phyloP scores from a whole-genome alignment of 2,888 invertebrate species.

The Cancer borealis region DNA sequence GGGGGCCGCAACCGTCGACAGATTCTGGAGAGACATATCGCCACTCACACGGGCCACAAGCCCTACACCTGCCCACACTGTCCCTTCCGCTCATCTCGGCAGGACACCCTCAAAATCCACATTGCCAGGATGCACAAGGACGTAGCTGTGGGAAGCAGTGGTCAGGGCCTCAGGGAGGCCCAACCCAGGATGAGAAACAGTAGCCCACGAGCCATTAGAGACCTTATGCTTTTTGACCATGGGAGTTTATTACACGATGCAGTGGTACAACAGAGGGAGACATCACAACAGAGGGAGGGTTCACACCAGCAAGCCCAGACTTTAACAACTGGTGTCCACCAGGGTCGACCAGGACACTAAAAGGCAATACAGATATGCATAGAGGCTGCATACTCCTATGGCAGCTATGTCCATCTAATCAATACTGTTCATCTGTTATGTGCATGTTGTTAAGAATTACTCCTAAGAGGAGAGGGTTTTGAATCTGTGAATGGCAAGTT shows the following conservation, averaged over 20 bases:
- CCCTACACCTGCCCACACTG: conserved; percentile 74
- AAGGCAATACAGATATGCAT: conserved; percentile 7
- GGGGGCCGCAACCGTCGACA: conserved; percentile 76
- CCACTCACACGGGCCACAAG: conserved; percentile 76
- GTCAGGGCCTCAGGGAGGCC: conserved; percentile 42
- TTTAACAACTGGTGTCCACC: conserved; percentile 50
- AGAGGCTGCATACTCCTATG: conserved; percentile 13
- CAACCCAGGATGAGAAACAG: conserved; percentile 60
- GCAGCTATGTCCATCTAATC: conserved; percentile 14
- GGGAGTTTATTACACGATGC: conserved; percentile 57
- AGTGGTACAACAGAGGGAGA: conserved; percentile 39
- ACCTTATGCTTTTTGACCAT: conserved; percentile 60
- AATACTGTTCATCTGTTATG: conserved; percentile 3
- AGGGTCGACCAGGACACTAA: conserved; percentile 57
- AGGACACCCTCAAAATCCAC: conserved; percentile 76
- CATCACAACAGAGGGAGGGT: conserved; percentile 53
- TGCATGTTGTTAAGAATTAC: conserved; percentile 60
- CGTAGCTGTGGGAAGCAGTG: conserved; percentile 34
- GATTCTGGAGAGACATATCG: conserved; percentile 76
- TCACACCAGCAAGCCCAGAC: conserved; percentile 53
- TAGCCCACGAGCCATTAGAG: conserved; percentile 60
- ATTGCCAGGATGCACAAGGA: conserved; percentile 73
- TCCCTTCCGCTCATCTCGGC: conserved; percentile 73
- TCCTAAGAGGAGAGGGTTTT: conserved; percentile 23
- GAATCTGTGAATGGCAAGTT: conserved; percentile 48